Conservation (phyloP, 2,888 invertebrate species). For the Ormia ochracea region DNA sequence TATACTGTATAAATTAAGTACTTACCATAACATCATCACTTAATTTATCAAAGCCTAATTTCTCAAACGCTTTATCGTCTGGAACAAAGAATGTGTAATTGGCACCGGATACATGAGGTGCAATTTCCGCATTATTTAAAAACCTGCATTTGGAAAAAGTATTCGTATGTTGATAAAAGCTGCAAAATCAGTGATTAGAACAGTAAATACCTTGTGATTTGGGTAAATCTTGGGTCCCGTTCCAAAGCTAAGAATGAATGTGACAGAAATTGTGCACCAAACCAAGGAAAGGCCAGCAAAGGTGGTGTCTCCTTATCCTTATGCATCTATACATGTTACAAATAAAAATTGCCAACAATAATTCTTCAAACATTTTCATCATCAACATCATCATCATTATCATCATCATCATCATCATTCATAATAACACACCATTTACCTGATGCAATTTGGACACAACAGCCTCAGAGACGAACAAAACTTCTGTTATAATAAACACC, state of each 20-base stretch:
- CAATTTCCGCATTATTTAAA: conserved; percentile 81
- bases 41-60: conserved; percentile 79
- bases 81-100: conserved; percentile 85
- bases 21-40: conserved; percentile 78
- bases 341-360: conserved; percentile 33
- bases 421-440: conserved; percentile 70
- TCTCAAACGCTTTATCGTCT: conserved; percentile 82
- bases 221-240: conserved; percentile 79
- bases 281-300: conserved; percentile 81
- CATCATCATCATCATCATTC: conserved; percentile 14
- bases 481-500: conserved; percentile 81
- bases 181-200: neutral
- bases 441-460: conserved; percentile 81
- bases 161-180: neutral
- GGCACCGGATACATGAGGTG: conserved; percentile 81
- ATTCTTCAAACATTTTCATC: conserved; percentile 34
- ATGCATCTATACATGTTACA: conserved; percentile 75
- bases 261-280: conserved; percentile 81
- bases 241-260: conserved; percentile 81
- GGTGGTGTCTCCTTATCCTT: conserved; percentile 83
- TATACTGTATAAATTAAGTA: too few species aligned
- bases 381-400: too few species aligned
- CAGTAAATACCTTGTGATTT: conserved; percentile 77
- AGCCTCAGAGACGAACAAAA: conserved; percentile 81
- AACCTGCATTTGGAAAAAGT: conserved; percentile 74